A percentile compares a stretch with the other conserved stretches of the same genome.
Evolutionary conservation across 2,797 vertebrate genomes (phyloP).

Genomic region (Clamator glandarius): DNA sequence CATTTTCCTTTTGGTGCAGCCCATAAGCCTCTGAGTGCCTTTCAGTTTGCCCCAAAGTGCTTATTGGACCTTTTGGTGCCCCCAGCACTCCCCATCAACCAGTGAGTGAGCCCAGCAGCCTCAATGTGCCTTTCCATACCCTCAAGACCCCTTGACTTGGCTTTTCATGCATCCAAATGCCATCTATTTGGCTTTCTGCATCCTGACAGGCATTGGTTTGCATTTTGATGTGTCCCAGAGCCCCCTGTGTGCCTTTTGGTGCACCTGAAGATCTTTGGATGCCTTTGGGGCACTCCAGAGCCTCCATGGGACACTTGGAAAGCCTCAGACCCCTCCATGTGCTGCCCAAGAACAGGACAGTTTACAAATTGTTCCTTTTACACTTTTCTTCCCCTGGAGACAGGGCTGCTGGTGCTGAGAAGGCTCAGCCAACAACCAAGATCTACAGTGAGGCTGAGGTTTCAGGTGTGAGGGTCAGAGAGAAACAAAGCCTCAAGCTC

Average conservation of each 20-base stretch:
- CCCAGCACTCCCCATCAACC: not conserved
- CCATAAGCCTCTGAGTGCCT: not conserved
- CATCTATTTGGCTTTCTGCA: not conserved
- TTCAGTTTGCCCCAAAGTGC: not conserved
- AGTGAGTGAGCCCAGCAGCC: not conserved
- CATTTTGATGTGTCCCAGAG: not conserved
- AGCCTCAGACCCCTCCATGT: not conserved
- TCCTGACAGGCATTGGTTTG: not conserved
- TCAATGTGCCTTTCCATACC: not conserved
- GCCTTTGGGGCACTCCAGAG: not conserved
- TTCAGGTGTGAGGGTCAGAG: not conserved
- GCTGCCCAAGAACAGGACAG: not conserved
- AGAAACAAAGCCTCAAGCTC: not conserved
- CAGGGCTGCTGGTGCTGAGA: not conserved
- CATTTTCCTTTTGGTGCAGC: not conserved
- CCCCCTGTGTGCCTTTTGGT: rapidly evolving
- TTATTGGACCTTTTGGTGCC: not conserved
- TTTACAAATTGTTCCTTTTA: not conserved
- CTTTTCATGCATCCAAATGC: not conserved
- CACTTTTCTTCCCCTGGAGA: not conserved
- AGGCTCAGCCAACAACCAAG: not conserved
- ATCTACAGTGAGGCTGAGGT: not conserved
- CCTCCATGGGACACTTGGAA: not conserved
- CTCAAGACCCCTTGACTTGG: not conserved
- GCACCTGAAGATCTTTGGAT: not conserved